Evolutionary conservation across 2,797 vertebrate genomes (phyloP), one percentile per base, ranked within the genome.

Genomic region (Tokudaia tokunoshimensis): DNA sequence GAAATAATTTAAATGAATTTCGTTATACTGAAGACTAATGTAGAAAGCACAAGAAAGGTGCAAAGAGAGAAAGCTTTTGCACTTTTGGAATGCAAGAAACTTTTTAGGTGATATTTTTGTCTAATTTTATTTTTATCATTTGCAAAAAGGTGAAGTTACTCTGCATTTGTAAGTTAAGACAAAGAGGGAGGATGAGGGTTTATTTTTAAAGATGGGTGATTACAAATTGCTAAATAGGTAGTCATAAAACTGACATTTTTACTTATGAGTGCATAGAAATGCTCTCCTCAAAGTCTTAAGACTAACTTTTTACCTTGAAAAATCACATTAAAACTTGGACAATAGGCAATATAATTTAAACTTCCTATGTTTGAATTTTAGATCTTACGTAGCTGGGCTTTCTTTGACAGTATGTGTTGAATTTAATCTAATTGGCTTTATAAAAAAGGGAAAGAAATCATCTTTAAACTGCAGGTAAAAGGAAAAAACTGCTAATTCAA

Each of bases 81-180:
- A 63, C 10, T n/a, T 86, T 72, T 31, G 15, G 92, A 86, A 57
- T 72, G 1, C 31, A 93, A 65, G 75, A 20, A 86, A 86, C 15
- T 82, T 89, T 76, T 41, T 89, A 96, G 67, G 29, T 76, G 75
- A 82, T 72, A 72, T 19, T 63, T 63, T 78, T 78, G 20, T 90
- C 85, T 95, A 34, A 67, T 75, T 94, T 94, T 50, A 94, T 47
- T 87, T 84, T 84, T 67, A 75, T 92, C 88, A 72, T 91, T 91
- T 84, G 47, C 15, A 34, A 84, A 95, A 96, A 89, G 22, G 31
- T 81, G 57, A 91, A 65, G 50, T 91, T 47, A 91, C 14, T 93
- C 63, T 75, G 37, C 59, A 94, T 80, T 34, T 80, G 3, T 85
- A 84, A 85, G 6, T 55, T 70, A 88, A 80, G 26, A 52, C 47